Evolutionary conservation across 2,113 vertebrate species (phyloP).

Genomic region (Notothenia rossii): DNA sequence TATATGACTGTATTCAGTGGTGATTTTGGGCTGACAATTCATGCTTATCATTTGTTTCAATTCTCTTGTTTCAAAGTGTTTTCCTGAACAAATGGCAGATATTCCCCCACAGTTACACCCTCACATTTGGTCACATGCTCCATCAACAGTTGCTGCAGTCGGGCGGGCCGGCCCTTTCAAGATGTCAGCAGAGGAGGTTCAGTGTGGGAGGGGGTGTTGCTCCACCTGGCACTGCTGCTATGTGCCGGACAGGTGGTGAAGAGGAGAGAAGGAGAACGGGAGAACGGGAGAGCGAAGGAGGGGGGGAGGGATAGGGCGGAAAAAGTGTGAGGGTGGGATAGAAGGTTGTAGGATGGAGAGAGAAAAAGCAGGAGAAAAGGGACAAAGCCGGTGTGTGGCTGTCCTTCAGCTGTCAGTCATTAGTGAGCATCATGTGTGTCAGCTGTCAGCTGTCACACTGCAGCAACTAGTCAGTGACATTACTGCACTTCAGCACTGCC

Average conservation of each 20-base stretch:
- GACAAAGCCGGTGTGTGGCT: constrained; percentile 3
- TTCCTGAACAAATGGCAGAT: not conserved
- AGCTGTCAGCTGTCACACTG: constrained; percentile 13
- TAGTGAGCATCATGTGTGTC: constrained; percentile 33
- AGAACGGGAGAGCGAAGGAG: not conserved
- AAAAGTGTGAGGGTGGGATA: not conserved
- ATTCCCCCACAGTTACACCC: constrained; percentile 40
- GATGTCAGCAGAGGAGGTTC: constrained; percentile 67
- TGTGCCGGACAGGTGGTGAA: constrained; percentile 80
- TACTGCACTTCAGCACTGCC: not conserved
- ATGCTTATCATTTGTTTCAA: not conserved
- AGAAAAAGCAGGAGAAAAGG: not conserved
- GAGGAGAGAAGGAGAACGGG: constrained; percentile 35
- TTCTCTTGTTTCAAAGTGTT: not conserved
- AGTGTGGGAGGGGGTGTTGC: constrained; percentile 63
- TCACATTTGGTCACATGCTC: constrained; percentile 63
- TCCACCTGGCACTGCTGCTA: constrained; percentile 77
- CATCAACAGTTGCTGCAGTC: constrained; percentile 67
- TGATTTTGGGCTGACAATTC: not conserved
- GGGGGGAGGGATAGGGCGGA: not conserved
- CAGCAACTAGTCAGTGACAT: constrained; percentile 18
- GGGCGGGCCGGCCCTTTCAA: constrained; percentile 57
- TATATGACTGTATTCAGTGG: not conserved
- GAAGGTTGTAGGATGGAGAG: not conserved
- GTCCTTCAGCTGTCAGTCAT: constrained; percentile 60